Evolutionary conservation across 2,797 vertebrate genomes (phyloP).

Genomic region (Labeo calbasu): DNA sequence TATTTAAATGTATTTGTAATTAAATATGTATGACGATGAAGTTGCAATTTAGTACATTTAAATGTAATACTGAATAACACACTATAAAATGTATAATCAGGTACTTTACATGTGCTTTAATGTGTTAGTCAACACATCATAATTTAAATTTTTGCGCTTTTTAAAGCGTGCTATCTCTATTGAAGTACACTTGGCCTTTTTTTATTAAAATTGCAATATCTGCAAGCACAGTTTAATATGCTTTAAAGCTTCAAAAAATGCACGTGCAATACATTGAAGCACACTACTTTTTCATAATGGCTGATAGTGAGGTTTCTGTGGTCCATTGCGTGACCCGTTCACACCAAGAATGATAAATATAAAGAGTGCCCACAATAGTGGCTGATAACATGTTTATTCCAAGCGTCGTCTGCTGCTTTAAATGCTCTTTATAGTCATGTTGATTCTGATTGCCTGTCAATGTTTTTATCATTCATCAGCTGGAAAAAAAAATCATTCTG

Average conservation of each 20-base stretch:
- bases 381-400: background rate
- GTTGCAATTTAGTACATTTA: background rate
- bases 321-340: background rate
- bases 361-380: background rate
- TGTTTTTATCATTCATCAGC: background rate
- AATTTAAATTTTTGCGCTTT: too few species aligned
- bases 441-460: background rate
- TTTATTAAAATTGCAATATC: background rate
- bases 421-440: background rate
- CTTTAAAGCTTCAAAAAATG: background rate
- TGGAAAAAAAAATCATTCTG: background rate
- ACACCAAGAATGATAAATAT: background rate
- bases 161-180: background rate
- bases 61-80: background rate
- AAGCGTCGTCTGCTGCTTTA: background rate
- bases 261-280: background rate
- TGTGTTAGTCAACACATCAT: too few species aligned
- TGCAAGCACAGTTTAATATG: background rate
- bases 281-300: background rate
- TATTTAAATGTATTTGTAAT: background rate
- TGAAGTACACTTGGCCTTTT: background rate
- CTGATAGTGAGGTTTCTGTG: background rate
- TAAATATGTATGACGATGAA: background rate
- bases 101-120: background rate
- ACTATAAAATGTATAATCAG: background rate